A percentile compares a stretch with the other conserved stretches of the same genome.
These are phyloP conservation scores for Fissipunctia ypsillon DNA, from an alignment of 2,888 invertebrate species.

Conservation along the genomic window DNA sequence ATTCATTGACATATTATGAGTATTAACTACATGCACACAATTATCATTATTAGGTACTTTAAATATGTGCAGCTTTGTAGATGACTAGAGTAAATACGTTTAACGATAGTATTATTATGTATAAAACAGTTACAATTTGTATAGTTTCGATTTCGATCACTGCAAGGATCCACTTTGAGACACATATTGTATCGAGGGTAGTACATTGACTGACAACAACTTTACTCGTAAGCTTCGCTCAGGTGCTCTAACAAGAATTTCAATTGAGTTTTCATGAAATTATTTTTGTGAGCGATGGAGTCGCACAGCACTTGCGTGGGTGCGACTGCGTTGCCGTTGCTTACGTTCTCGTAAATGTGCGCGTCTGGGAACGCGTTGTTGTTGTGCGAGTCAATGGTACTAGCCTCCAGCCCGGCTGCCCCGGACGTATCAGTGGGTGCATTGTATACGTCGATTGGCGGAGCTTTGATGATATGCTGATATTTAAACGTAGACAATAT, in stretches of 20 bases:
- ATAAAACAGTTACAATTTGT: conserved; percentile 87
- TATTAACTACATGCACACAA: conserved; percentile 88
- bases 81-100: conserved; percentile 90
- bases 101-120: conserved; percentile 82
- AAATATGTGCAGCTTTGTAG: conserved; percentile 89
- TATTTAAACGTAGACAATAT: conserved; percentile 94
- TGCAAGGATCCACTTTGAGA: conserved; percentile 90
- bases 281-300: conserved; percentile 88
- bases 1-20: conserved; percentile 83
- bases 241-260: conserved; percentile 92
- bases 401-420: conserved; percentile 82
- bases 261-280: conserved; percentile 89
- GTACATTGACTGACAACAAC: conserved; percentile 83
- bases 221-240: conserved; percentile 92
- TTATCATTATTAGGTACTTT: conserved; percentile 79
- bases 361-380: conserved; percentile 77
- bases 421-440: conserved; percentile 81
- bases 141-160: conserved; percentile 88
- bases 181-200: conserved; percentile 88
- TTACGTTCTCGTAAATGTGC: conserved; percentile 83
- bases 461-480: conserved; percentile 91
- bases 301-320: conserved; percentile 87
- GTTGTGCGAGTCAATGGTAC: conserved; percentile 84
- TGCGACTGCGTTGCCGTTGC: conserved; percentile 88
- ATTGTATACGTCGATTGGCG: conserved; percentile 88